phyloP scores from a whole-genome alignment of 2,888 invertebrate genomes.

The Eurois occulta region DNA sequence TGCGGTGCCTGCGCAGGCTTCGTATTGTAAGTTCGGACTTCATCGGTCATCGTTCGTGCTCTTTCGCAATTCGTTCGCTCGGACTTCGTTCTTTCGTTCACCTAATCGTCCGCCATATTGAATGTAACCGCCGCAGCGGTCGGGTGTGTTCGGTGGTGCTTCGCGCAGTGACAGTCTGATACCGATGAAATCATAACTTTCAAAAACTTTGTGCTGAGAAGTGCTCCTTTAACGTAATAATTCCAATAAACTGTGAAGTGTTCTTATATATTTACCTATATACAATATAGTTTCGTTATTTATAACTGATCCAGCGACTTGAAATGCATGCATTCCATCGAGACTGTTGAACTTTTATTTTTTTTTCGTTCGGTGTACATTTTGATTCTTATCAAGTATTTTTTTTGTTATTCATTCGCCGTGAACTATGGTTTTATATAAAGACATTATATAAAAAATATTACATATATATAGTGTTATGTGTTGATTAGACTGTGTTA shows the following conservation, averaged over 20 bases:
- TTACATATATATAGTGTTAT: conserved; percentile 70
- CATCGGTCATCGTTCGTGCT: conserved; percentile 58
- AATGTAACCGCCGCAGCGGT: conserved; percentile 75
- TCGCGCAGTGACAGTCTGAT: conserved; percentile 84
- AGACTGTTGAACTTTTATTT: conserved; percentile 88
- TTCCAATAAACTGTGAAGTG: conserved; percentile 77
- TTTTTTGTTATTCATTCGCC: conserved; percentile 72
- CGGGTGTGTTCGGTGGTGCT: conserved; percentile 76
- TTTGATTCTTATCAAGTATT: conserved; percentile 85
- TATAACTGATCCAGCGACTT: conserved; percentile 77
- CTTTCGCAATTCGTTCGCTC: conserved; percentile 64
- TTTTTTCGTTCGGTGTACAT: conserved; percentile 84
- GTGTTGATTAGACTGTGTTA: conserved; percentile 77
- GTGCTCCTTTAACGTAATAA: conserved; percentile 68
- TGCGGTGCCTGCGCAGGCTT: conserved; percentile 55
- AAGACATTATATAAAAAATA: conserved; percentile 61
- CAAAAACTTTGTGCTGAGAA: conserved; percentile 76
- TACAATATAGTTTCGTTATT: conserved; percentile 60
- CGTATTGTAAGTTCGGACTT: conserved; percentile 30
- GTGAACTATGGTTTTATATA: conserved; percentile 73
- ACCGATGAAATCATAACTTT: conserved; percentile 83
- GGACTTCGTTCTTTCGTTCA: conserved; percentile 65
- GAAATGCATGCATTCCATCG: conserved; percentile 89
- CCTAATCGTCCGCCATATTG: conserved; percentile 84
- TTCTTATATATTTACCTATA: conserved; percentile 51